A percentile compares a stretch with the other conserved stretches of the same genome.
Evolutionary conservation across 2,113 vertebrate genomes (phyloP).

Genomic region (Melanotaenia duboulayi): DNA sequence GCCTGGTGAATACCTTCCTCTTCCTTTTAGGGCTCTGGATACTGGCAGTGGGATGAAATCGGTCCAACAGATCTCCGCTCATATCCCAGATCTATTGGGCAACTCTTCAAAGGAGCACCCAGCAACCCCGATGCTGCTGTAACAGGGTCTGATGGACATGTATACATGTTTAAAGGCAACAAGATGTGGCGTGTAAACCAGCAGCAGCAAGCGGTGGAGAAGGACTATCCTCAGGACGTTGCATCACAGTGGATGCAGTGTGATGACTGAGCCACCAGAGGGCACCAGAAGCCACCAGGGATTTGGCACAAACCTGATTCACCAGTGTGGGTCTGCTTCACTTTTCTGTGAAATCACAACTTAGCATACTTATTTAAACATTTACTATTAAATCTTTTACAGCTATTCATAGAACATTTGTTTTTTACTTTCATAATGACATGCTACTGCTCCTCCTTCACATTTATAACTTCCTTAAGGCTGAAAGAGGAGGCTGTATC

Average conservation of each 20-base stretch:
- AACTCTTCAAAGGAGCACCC: conserved; percentile 80
- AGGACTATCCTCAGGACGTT: conserved; percentile 77
- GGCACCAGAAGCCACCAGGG: conserved; percentile 58
- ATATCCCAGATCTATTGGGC: conserved; percentile 79
- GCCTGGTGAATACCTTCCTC: not conserved
- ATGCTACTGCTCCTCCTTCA: not conserved
- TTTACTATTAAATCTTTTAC: not conserved
- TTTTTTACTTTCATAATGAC: not conserved
- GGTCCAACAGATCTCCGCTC: conserved; percentile 69
- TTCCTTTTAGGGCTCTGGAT: conserved; percentile 71
- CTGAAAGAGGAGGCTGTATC: not conserved
- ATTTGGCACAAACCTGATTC: conserved; percentile 6
- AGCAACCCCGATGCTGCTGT: conserved; percentile 76
- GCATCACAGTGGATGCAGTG: conserved; percentile 85
- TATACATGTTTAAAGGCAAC: conserved; percentile 85
- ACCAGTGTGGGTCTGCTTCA: not conserved
- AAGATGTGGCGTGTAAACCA: conserved; percentile 83
- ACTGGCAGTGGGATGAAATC: conserved; percentile 89
- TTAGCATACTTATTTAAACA: not conserved
- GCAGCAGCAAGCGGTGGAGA: conserved; percentile 74
- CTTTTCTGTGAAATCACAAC: not conserved
- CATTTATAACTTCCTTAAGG: not conserved
- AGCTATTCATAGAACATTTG: not conserved
- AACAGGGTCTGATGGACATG: conserved; percentile 79
- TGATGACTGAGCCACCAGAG: conserved; percentile 66